Conservation (phyloP, 1,140 invertebrate species). For the Papilio aristodemus region DNA sequence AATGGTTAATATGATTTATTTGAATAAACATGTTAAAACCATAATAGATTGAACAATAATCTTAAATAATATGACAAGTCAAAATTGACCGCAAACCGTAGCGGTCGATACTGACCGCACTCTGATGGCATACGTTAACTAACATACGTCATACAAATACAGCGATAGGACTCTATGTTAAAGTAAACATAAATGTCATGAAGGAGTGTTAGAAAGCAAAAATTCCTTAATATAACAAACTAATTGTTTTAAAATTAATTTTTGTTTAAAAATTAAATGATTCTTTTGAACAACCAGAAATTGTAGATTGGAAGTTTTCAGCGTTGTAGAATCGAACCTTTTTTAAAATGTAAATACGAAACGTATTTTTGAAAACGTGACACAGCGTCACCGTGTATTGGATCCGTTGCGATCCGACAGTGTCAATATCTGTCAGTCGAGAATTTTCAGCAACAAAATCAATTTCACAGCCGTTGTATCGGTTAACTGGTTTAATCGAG, state of each 20-base stretch:
- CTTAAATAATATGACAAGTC: neutral
- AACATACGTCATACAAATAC: neutral
- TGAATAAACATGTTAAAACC: too few species aligned
- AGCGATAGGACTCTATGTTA: neutral
- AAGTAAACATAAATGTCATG: too few species aligned
- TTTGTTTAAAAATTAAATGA: neutral
- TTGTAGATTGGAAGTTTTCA: neutral
- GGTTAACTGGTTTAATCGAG: neutral
- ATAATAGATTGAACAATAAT: too few species aligned
- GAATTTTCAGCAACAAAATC: conserved; percentile 9
- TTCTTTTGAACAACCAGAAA: neutral
- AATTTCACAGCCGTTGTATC: conserved; percentile 11
- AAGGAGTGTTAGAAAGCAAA: too few species aligned
- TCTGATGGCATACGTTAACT: neutral
- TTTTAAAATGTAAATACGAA: neutral
- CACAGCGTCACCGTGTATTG: neutral
- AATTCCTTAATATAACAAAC: too few species aligned
- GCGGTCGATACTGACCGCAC: neutral
- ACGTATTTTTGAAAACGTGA: conserved; percentile 7
- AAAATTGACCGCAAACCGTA: neutral
- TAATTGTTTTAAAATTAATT: neutral
- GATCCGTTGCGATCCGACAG: neutral
- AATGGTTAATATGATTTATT: too few species aligned
- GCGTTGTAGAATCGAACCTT: neutral
- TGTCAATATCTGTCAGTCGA: neutral